Percentiles rank a stretch among this genome's conserved stretches.
phyloP scores from a whole-genome alignment of 2,113 vertebrate species.

The Tachuris rubrigastra region DNA sequence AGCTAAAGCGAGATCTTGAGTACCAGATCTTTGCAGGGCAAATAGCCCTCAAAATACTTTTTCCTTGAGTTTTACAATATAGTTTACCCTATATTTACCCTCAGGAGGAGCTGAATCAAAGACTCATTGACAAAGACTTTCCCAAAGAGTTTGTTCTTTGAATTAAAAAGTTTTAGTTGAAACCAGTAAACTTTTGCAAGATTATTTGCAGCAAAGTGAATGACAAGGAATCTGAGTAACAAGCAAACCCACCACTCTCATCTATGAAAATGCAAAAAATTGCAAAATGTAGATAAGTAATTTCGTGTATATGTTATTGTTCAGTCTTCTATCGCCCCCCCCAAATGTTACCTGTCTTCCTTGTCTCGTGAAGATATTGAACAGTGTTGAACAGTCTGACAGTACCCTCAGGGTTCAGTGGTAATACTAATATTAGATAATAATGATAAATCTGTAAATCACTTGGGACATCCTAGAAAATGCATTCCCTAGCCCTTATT shows the following conservation, averaged over 20 bases:
- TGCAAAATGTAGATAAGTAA: neutral
- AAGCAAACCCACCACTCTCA: neutral
- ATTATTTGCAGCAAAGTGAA: neutral
- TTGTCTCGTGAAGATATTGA: neutral
- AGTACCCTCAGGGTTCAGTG: neutral
- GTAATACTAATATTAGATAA: neutral
- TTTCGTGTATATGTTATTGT: neutral
- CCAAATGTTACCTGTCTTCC: neutral
- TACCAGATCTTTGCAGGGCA: neutral
- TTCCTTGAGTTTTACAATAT: neutral
- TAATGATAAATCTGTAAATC: neutral
- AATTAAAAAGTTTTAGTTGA: neutral
- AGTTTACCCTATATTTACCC: neutral
- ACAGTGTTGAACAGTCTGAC: neutral
- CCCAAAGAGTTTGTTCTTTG: neutral
- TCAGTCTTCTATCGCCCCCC: neutral
- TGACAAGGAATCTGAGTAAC: neutral
- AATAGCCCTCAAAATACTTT: neutral
- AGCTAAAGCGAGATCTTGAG: neutral
- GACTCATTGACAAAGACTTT: neutral
- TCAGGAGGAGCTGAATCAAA: neutral
- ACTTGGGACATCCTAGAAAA: neutral
- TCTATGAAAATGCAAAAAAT: neutral
- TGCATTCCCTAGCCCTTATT: neutral
- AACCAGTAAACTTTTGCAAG: neutral